Base-by-base conservation (phyloP, 2,113 vertebrate genomes). In the Lagopus leucura region DNA sequence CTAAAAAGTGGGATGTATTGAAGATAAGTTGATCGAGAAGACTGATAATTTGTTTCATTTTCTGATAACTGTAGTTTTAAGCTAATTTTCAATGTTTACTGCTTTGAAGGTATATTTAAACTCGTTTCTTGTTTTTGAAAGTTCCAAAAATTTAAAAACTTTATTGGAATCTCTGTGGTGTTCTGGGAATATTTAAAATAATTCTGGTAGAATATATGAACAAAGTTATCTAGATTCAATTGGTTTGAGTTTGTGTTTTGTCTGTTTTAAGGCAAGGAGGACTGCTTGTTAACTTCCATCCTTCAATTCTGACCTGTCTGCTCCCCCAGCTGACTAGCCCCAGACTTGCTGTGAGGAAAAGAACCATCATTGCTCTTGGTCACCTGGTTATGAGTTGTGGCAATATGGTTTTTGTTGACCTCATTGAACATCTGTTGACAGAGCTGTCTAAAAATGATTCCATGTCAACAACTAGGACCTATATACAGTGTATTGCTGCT, bases 311-410 rank as follows among this genome's bases (percentile, higher is more conserved):
- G 98, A 99, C 98, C 98, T 99, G 99, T 97, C 98, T 99, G 82
- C 99, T 99, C 85, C 99, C 99, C 91, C 99, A 99, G 98, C 98
- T 99, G 98, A 99, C 99, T 95, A 99, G 99, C 89, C 99, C 99
- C 94, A 98, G 99, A 92, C 98, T 99, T 98, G 99, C 99, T 60
- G 99, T 99, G 90, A 98, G 99, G 95, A 99, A 99, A 99, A 98
- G 99, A 98, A 99, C 99, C 94, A 99, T 99, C 97, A 99, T 99
- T 97, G 99, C 99, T 96, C 98, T 99, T 97, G 99, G 99, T 85
- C 99, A 99, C 97, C 98, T 99, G 95, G 99, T 99, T 88, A 99
- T 99, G 99, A 99, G 99, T 97, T 99, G 99, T 88, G 99, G 99
- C 96, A 99, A 99, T 95, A 98, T 99, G 97, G 99, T 99, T 94